Base-by-base conservation (phyloP, 2,797 vertebrate genomes). In the Hypotaenidia philippensis region DNA sequence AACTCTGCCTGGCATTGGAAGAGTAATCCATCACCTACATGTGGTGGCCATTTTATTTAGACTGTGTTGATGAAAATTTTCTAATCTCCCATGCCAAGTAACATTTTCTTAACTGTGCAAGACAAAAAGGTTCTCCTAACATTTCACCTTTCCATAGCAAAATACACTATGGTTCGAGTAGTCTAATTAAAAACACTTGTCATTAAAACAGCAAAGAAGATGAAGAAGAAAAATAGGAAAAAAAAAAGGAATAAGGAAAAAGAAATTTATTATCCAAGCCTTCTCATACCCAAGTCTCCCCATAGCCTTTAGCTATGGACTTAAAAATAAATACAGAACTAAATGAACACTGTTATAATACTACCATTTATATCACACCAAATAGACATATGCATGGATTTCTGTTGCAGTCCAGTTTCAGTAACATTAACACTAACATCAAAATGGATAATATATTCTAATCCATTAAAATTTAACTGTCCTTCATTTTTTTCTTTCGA, bases 1-100 rank as follows among this genome's bases (percentile, higher is more conserved):
- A 97, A 89, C 89, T 97, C 83, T 86, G 53, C 82, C 61, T 92
- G 78, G 56, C 66, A 61, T 57, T 61, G n/a, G 60, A 92, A 71
- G 29, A 75, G 13, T 50, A 89, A 93, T 96, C 57, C 49, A 71
- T 97, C 89, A 89, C n/a, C 10, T 3, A 45, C 41, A 45, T 21
- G 13, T 1, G 0, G 31, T 6, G 2, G 26, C 25, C 31, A 21
- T 84, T 88, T 93, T 50, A 75, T 87, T 95, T 71, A 61, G 56
- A 77, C 12, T 57, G 6, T 53, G 66, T 34, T 87, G 83, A 79
- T 56, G 60, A 92, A 96, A 87, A 53, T 79, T 87, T 88, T 60
- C 60, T 87, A 57, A 56, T 77, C 32, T 90, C 9, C 90, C 40
- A 27, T 41, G n/a, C 45, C 60, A 89, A 71, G 38, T 79, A 69